Percentiles rank a stretch among this genome's conserved stretches.
Conservation (phyloP, 1,140 invertebrate genomes). For the Steinernema feltiae region DNA sequence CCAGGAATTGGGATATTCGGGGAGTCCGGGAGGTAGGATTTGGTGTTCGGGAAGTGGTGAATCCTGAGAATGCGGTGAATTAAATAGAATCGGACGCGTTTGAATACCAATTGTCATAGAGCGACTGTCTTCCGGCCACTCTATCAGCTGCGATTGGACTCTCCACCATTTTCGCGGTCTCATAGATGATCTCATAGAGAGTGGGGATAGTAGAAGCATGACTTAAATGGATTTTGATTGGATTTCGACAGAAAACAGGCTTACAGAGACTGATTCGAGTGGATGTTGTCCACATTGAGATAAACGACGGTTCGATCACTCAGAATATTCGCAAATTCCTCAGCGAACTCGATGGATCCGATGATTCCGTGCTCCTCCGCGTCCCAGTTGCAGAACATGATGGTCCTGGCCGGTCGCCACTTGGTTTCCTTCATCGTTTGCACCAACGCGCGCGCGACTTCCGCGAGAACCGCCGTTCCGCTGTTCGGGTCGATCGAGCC, state of each 20-base stretch:
- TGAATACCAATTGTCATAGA: conserved; percentile 56
- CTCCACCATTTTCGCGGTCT: conserved; percentile 46
- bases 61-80: too few relatives aligned
- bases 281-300: conserved; percentile 50
- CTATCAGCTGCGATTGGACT: conserved; percentile 47
- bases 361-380: conserved; percentile 62
- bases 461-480: conserved; percentile 62
- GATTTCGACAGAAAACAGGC: not conserved
- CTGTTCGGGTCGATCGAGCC: conserved; percentile 54
- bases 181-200: conserved; percentile 41
- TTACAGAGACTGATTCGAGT: conserved; percentile 47
- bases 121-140: conserved; percentile 41
- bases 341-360: conserved; percentile 57
- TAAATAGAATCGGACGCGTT: too few relatives aligned
- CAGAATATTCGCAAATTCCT: conserved; percentile 53
- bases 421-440: conserved; percentile 41
- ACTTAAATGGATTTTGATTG: conserved; percentile 30
- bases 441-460: conserved; percentile 61
- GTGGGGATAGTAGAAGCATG: conserved; percentile 45
- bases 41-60: not conserved
- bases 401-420: conserved; percentile 60
- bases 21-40: conserved; percentile 1
- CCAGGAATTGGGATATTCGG: conserved; percentile 38
- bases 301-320: conserved; percentile 50
- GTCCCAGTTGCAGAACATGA: conserved; percentile 63